These are phyloP conservation scores for Sitobion miscanthi DNA, from an alignment of 1,140 invertebrate species.

Conservation along the genomic window DNA sequence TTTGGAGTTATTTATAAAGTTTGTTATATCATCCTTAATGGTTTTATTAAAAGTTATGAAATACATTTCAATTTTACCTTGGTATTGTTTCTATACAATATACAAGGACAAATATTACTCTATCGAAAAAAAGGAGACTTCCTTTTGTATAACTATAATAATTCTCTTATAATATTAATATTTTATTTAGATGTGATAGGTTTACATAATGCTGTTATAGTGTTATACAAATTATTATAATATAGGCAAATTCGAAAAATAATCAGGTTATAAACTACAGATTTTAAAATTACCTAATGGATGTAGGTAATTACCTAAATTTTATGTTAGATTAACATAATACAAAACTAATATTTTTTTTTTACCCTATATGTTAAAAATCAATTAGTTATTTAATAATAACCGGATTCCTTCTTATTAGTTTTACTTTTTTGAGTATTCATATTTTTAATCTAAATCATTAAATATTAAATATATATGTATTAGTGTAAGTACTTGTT, in stretches of 20 bases:
- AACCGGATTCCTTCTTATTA: neutral
- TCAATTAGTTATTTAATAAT: neutral
- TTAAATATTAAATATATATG: neutral
- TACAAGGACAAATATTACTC: constrained; percentile 3
- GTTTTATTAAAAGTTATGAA: constrained; percentile 13
- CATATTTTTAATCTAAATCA: neutral
- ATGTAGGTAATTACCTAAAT: neutral
- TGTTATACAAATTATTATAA: neutral
- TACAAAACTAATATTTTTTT: no score
- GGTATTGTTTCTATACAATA: constrained; percentile 9
- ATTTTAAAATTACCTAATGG: neutral
- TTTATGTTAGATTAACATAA: no score
- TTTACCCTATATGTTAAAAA: neutral
- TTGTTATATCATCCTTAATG: neutral
- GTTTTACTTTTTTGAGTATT: neutral
- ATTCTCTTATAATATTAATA: neutral
- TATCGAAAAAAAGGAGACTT: neutral
- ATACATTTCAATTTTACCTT: neutral
- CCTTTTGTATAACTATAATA: neutral
- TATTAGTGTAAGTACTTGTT: neutral
- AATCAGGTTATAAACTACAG: neutral
- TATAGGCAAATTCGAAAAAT: neutral
- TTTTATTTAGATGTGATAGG: neutral
- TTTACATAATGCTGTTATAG: neutral
- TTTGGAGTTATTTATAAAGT: neutral